A percentile compares a stretch with the other conserved stretches of the same genome.
These are phyloP conservation scores for Phrynocephalus versicolor DNA, from an alignment of 2,113 vertebrate species.

Conservation along the genomic window DNA sequence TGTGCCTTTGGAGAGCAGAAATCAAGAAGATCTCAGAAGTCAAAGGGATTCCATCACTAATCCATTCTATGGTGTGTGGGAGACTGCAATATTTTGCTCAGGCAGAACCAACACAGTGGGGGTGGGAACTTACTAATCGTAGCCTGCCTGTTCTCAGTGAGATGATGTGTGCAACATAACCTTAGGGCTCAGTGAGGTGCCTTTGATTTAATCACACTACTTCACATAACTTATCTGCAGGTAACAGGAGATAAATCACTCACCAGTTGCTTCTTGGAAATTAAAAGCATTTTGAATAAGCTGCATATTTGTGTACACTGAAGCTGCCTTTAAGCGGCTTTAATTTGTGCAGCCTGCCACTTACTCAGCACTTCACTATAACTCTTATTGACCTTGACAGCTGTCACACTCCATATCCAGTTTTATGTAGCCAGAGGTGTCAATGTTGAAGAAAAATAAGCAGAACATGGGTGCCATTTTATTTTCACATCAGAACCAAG, in stretches of 20 bases:
- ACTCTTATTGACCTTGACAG: conserved; percentile 76
- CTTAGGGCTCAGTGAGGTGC: background rate
- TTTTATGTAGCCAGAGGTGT: conserved; percentile 70
- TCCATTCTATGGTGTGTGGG: background rate
- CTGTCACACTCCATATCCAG: conserved; percentile 66
- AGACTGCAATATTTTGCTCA: conserved; percentile 12
- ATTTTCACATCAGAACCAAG: conserved; percentile 57
- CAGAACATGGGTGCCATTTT: conserved; percentile 56
- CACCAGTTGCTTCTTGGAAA: conserved; percentile 38
- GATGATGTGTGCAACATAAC: conserved; percentile 39
- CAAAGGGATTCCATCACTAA: background rate
- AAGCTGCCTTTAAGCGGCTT: conserved; percentile 62
- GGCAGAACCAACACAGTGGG: conserved; percentile 1
- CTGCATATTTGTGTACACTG: conserved; percentile 63
- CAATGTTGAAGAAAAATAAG: conserved; percentile 58
- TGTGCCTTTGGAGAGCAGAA: background rate
- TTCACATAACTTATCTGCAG: conserved; percentile 14
- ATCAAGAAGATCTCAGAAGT: background rate
- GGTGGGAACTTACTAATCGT: background rate
- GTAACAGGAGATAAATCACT: conserved; percentile 50
- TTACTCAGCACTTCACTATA: conserved; percentile 72
- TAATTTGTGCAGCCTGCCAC: conserved; percentile 69
- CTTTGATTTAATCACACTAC: conserved; percentile 55
- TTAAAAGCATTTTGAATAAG: conserved; percentile 60
- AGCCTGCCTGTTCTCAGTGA: conserved; percentile 45